Evolutionary conservation across 2,888 invertebrate genomes (phyloP).

Genomic region (Lepidocyrtinus sp.): DNA sequence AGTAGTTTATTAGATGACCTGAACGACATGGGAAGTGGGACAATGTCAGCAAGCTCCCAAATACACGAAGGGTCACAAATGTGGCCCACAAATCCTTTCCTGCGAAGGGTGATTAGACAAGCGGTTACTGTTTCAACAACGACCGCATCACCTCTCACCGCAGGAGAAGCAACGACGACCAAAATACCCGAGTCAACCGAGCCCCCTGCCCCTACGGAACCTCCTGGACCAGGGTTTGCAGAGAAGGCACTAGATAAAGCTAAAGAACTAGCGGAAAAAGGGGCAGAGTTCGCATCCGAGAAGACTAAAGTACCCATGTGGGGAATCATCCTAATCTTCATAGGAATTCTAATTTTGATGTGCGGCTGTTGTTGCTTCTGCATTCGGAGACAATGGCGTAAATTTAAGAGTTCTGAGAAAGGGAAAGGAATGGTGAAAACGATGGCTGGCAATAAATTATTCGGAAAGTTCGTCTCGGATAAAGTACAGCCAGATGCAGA

Average conservation of each 20-base stretch:
- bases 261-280: slow-evolving; percentile 61
- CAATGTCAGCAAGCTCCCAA: slow-evolving; percentile 11
- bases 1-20: slow-evolving; percentile 55
- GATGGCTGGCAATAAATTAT: slow-evolving; percentile 65
- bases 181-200: slow-evolving; percentile 55
- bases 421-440: slow-evolving; percentile 66
- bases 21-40: slow-evolving; percentile 27
- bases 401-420: slow-evolving; percentile 64
- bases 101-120: slow-evolving; percentile 39
- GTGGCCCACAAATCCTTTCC: slow-evolving; percentile 40
- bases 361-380: slow-evolving; percentile 63
- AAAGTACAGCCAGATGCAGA: slow-evolving; percentile 65
- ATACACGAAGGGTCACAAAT: slow-evolving; percentile 28
- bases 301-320: slow-evolving; percentile 68
- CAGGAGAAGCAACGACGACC: slow-evolving; percentile 57
- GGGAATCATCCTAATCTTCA: slow-evolving; percentile 67
- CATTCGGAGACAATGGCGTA: slow-evolving; percentile 67
- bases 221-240: slow-evolving; percentile 61
- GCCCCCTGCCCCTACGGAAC: slow-evolving; percentile 52
- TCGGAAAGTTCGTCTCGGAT: slow-evolving; percentile 67
- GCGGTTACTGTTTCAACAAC: slow-evolving; percentile 25
- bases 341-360: slow-evolving; percentile 66
- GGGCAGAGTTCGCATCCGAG: slow-evolving; percentile 63
- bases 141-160: slow-evolving; percentile 24
- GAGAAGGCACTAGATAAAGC: slow-evolving; percentile 58